Base-by-base conservation (phyloP, 1,140 invertebrate species). In the Eurosta solidaginis region DNA sequence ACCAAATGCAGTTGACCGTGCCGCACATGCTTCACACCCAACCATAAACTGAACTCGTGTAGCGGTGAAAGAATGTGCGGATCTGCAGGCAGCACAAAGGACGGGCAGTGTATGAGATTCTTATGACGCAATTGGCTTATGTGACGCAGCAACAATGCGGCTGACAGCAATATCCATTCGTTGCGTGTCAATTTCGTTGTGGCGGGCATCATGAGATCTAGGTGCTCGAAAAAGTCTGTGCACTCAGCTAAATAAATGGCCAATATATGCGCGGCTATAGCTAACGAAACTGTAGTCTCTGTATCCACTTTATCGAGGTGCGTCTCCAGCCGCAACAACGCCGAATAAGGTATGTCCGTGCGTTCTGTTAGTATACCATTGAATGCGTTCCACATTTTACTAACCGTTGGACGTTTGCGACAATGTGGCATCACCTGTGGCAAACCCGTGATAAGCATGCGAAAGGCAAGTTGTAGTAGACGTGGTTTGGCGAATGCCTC, bases 191-290 rank as follows among this genome's bases (percentile, higher is more conserved):
- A 78, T 25, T 82, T 79, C 45, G 82, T 81, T 22, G 82, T 76
- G 14, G 79, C 75, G 3, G 82, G 82, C 80, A 83, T 78, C 73
- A 79, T 80, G 44, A 78, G 79, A 54, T 83, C 82, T 68, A 83
- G 75, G n/a, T 82, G 79, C 29, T 83, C 82, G 25, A 83, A 83
- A 50, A 83, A 83, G 45, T 77, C 82, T 40, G 82, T 83, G 44
- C 82, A 83, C 49, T 83, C 83, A 77, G 77, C 80, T 27, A 83
- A 77, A 77, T 83, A 83, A 27, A 83, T 83, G 50, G 82, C 79
- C 50, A 83, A 29, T 40, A 83, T 79, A 29, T 83, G 82, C 20
- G 82, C 77, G 36, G 80, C 74, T 20, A 83, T 77, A 27, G 82
- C 82, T 47, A 83, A 47, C 3, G 82, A 78, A 22, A 80, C 63